Evolutionary conservation across 2,797 vertebrate species (phyloP).

Genomic region (Remorina albescens): DNA sequence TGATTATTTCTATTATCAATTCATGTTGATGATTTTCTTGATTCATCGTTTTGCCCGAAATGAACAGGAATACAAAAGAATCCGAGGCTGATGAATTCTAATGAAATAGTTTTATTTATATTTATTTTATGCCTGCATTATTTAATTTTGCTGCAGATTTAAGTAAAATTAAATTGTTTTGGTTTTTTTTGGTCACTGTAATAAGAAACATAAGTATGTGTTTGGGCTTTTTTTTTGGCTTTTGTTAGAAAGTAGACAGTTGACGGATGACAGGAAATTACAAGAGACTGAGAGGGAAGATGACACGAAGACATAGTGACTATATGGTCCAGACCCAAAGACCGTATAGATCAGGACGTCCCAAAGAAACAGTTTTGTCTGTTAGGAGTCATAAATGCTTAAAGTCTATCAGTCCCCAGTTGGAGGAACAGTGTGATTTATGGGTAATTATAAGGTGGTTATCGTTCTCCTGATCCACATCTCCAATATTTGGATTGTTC

Average conservation of each 20-base stretch:
- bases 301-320: not conserved
- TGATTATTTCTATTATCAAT: too few relatives aligned
- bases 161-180: not conserved
- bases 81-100: too few relatives aligned
- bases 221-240: not conserved
- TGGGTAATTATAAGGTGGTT: constrained; percentile 53
- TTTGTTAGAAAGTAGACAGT: constrained; percentile 7
- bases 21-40: too few relatives aligned
- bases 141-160: not conserved
- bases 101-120: not conserved
- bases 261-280: constrained; percentile 16
- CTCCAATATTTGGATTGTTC: constrained; percentile 70
- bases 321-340: not conserved
- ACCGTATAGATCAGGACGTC: not conserved
- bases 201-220: not conserved
- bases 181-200: not conserved
- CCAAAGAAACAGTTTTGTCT: constrained; percentile 12
- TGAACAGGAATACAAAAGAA: too few relatives aligned
- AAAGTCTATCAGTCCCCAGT: constrained; percentile 22
- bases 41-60: too few relatives aligned
- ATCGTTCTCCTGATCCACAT: constrained; percentile 65
- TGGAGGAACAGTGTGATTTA: constrained; percentile 60
- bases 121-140: not conserved
- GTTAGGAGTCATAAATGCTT: constrained; percentile 21
- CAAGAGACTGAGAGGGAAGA: not conserved